phyloP scores from a whole-genome alignment of 1,140 invertebrate genomes.

The Aphelinus certus region DNA sequence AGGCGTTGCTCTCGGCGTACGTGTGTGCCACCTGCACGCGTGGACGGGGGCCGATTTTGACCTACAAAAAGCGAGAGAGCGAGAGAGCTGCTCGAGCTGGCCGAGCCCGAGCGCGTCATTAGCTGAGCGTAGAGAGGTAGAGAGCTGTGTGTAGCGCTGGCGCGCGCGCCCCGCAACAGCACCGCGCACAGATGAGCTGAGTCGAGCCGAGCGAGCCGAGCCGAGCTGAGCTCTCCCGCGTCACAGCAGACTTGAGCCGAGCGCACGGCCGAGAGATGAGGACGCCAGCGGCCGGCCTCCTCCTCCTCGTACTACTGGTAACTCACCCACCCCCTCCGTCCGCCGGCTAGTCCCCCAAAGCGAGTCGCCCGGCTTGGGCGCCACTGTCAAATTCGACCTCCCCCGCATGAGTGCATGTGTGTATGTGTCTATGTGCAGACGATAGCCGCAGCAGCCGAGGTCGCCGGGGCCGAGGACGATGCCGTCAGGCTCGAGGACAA shows the following conservation, averaged over 20 bases:
- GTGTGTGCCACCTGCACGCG: background rate
- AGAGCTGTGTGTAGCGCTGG: background rate
- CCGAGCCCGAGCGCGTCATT: background rate
- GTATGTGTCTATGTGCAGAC: background rate
- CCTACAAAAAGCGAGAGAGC: conserved; percentile 36
- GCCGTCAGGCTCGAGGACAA: conserved; percentile 41
- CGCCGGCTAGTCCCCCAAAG: background rate
- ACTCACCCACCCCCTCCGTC: background rate
- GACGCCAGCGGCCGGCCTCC: conserved; percentile 1
- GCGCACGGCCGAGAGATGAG: background rate
- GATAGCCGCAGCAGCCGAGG: background rate
- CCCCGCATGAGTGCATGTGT: too few relatives aligned
- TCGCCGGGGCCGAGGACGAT: background rate
- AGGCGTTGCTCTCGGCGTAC: background rate
- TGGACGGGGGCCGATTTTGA: conserved; percentile 32
- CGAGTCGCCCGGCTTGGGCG: too few relatives aligned
- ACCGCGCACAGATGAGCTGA: background rate
- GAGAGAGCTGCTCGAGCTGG: background rate
- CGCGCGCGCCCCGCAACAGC: background rate
- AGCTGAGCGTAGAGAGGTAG: conserved; percentile 16
- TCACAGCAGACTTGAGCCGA: background rate
- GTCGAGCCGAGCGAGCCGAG: conserved; percentile 5
- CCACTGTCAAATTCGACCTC: too few relatives aligned
- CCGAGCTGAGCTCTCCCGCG: background rate
- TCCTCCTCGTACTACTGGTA: conserved; percentile 25